Conservation (phyloP, 2,113 vertebrate genomes). For the Triplophysa dalaica region DNA sequence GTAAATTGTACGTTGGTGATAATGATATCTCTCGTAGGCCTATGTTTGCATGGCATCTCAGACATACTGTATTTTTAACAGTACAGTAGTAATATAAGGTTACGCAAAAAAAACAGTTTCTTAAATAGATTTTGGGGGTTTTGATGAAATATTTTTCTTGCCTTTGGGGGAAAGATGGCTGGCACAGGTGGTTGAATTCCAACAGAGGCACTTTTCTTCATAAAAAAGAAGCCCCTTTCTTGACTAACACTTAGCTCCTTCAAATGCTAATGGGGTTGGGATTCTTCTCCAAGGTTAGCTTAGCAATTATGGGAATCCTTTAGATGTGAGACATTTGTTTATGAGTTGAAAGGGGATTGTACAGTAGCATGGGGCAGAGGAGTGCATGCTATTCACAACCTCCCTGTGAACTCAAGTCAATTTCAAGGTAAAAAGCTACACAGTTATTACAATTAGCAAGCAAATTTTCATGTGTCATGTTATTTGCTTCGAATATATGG, state of each 20-base stretch:
- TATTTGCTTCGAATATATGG: conserved; percentile 66
- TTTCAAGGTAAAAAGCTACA: conserved; percentile 83
- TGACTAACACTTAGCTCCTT: conserved; percentile 99
- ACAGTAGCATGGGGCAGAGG: conserved; percentile 72
- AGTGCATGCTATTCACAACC: conserved; percentile 75
- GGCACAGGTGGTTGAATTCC: conserved; percentile 91
- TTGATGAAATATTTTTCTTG: conserved; percentile 55
- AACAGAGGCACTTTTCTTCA: conserved; percentile 87
- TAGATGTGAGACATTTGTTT: conserved; percentile 97
- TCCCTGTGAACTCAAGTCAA: conserved; percentile 82
- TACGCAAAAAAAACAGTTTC: neutral
- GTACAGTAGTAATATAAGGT: too few species aligned
- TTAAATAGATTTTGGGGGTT: neutral
- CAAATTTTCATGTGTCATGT: conserved; percentile 75
- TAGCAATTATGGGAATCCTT: conserved; percentile 99
- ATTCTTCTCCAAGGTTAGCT: conserved; percentile 97
- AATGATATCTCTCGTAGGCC: neutral
- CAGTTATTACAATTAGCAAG: conserved; percentile 75
- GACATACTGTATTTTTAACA: too few species aligned
- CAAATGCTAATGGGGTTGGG: conserved; percentile 98
- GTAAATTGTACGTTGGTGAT: neutral
- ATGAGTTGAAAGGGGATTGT: conserved; percentile 88
- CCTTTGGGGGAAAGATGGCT: conserved; percentile 71
- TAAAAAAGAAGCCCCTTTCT: conserved; percentile 93
- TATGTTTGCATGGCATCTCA: neutral